Evolutionary conservation across 2,113 vertebrate genomes (phyloP).

Genomic region (Mus spicilegus): DNA sequence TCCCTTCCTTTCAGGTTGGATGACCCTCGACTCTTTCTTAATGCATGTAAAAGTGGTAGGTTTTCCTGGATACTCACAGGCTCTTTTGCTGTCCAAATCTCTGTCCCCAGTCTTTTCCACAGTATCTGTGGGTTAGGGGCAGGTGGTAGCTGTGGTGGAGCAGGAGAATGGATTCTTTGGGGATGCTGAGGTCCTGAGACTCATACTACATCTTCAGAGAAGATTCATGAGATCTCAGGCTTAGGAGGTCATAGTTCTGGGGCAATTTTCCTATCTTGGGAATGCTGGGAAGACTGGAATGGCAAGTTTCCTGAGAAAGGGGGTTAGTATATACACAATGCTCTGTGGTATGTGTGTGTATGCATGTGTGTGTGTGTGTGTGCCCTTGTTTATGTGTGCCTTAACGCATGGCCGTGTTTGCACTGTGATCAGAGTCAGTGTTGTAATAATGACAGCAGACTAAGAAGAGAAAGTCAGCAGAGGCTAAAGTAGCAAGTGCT

Average conservation of each 20-base stretch:
- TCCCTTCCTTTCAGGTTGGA: background rate
- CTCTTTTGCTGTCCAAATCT: background rate
- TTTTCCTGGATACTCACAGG: background rate
- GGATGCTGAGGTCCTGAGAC: background rate
- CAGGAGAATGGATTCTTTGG: background rate
- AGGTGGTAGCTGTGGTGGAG: background rate
- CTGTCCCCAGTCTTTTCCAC: background rate
- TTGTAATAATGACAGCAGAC: background rate
- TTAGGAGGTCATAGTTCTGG: background rate
- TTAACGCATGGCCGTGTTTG: background rate
- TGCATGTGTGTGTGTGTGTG: background rate
- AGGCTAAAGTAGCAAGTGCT: background rate
- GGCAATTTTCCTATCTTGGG: slow-evolving; percentile 15
- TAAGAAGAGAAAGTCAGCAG: background rate
- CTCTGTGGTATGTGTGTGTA: background rate
- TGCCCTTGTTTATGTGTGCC: background rate
- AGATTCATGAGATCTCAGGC: background rate
- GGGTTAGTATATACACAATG: background rate
- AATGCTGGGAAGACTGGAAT: background rate
- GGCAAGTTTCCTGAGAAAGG: slow-evolving; percentile 16
- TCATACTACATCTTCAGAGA: background rate
- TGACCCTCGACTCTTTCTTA: background rate
- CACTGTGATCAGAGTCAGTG: background rate
- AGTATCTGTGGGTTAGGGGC: background rate
- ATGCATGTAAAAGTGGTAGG: background rate